A percentile compares a stretch with the other conserved stretches of the same genome.
Conservation (phyloP, 2,888 invertebrate genomes). For the Buathra laborator region DNA sequence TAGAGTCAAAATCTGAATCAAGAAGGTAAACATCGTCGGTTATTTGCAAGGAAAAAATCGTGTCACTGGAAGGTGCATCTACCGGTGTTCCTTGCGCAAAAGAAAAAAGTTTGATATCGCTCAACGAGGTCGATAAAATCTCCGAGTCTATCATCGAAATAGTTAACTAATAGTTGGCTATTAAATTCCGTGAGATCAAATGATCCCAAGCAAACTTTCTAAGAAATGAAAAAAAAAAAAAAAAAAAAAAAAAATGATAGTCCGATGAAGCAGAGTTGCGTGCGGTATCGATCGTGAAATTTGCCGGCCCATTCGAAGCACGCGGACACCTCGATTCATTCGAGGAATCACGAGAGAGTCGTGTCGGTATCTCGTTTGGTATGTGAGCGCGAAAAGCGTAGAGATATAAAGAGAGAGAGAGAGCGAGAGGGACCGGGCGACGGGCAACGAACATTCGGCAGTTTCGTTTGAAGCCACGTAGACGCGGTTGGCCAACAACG, state of each 20-base stretch:
- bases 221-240: slow-evolving; percentile 7
- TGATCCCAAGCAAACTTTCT: slow-evolving; percentile 16
- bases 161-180: not conserved
- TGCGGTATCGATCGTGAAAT: slow-evolving; percentile 3
- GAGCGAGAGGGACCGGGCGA: slow-evolving; percentile 8
- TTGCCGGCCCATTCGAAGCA: not conserved
- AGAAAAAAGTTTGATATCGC: not conserved
- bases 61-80: too few species aligned
- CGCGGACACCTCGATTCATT: slow-evolving; percentile 1
- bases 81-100: not conserved
- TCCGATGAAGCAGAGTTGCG: slow-evolving; percentile 20
- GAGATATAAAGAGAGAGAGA: too few species aligned
- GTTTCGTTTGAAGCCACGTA: slow-evolving; percentile 50
- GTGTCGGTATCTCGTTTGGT: slow-evolving; percentile 5
- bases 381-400: slow-evolving; percentile 14
- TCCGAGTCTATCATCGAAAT: too few species aligned
- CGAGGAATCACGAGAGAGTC: slow-evolving; percentile 5
- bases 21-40: not conserved
- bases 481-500: slow-evolving; percentile 11
- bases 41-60: not conserved
- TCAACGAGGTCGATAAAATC: too few species aligned
- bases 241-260: not conserved
- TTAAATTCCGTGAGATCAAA: not conserved
- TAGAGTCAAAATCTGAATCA: not conserved
- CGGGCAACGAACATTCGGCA: slow-evolving; percentile 3